Conservation (phyloP, 2,113 vertebrate species). For the Xyrauchen texanus region DNA sequence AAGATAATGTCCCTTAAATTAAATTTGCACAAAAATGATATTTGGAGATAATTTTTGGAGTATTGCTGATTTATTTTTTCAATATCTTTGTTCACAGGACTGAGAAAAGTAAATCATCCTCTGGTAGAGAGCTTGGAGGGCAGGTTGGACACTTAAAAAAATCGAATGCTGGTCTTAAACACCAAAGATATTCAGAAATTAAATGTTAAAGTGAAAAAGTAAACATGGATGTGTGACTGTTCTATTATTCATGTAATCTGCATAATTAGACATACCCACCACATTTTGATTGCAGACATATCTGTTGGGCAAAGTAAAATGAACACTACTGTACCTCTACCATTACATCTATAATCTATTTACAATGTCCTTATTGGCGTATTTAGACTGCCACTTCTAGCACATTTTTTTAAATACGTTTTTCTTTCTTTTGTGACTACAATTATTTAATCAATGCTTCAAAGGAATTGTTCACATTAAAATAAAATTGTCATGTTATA, state of each 20-base stretch:
- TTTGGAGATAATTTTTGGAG: too few species aligned
- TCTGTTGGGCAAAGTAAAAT: neutral
- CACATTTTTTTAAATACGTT: too few species aligned
- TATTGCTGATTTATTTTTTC: neutral
- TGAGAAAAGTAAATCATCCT: conserved; percentile 73
- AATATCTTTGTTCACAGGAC: conserved; percentile 62
- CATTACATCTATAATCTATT: neutral
- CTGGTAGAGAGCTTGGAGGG: conserved; percentile 75
- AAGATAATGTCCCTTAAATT: too few species aligned
- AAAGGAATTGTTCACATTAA: too few species aligned
- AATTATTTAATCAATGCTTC: too few species aligned
- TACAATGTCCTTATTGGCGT: neutral
- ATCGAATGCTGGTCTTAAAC: conserved; percentile 88
- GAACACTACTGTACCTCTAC: too few species aligned
- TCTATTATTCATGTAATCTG: neutral
- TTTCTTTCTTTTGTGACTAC: too few species aligned
- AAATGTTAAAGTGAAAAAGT: conserved; percentile 77
- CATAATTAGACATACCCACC: neutral
- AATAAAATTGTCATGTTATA: too few species aligned
- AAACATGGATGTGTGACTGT: conserved; percentile 5
- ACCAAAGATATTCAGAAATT: conserved; percentile 86
- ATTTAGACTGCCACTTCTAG: too few species aligned
- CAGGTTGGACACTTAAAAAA: conserved; percentile 91
- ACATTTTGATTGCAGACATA: neutral
- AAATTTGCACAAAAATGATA: too few species aligned